A percentile compares a stretch with the other conserved stretches of the same genome.
Evolutionary conservation across 2,888 invertebrate genomes (phyloP).

Genomic region (Philaethria dido): DNA sequence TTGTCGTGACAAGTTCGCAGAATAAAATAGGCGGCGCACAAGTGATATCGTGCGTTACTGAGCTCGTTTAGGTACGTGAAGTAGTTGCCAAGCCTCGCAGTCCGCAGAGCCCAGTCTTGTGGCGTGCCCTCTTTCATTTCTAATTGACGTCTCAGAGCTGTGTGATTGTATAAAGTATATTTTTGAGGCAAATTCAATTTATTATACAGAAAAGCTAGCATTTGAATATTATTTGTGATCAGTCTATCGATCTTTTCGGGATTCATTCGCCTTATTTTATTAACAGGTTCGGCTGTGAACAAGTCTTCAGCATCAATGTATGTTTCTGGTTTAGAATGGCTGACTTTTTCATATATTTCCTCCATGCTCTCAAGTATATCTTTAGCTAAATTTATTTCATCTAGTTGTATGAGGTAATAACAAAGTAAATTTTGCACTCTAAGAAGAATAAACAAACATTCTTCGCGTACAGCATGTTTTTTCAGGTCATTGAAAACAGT

Average conservation of each 20-base stretch:
- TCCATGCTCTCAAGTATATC: slow-evolving; percentile 79
- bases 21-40: slow-evolving; percentile 85
- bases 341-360: slow-evolving; percentile 69
- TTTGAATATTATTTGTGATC: slow-evolving; percentile 85
- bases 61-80: slow-evolving; percentile 73
- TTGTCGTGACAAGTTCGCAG: slow-evolving; percentile 82
- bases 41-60: slow-evolving; percentile 85
- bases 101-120: slow-evolving; percentile 82
- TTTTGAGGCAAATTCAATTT: slow-evolving; percentile 79
- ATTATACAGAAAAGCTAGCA: slow-evolving; percentile 85
- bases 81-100: slow-evolving; percentile 81
- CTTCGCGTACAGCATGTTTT: slow-evolving; percentile 60
- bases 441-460: slow-evolving; percentile 80
- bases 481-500: slow-evolving; percentile 67
- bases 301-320: slow-evolving; percentile 82
- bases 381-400: slow-evolving; percentile 72
- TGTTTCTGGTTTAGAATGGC: slow-evolving; percentile 58
- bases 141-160: slow-evolving; percentile 81
- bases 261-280: slow-evolving; percentile 64
- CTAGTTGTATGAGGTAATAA: slow-evolving; percentile 81
- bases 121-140: slow-evolving; percentile 83
- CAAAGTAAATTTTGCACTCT: slow-evolving; percentile 84
- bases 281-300: slow-evolving; percentile 66
- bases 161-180: slow-evolving; percentile 82
- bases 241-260: slow-evolving; percentile 82